Base-by-base conservation (phyloP, 2,113 vertebrate species). In the Pseudopodoces humilis region DNA sequence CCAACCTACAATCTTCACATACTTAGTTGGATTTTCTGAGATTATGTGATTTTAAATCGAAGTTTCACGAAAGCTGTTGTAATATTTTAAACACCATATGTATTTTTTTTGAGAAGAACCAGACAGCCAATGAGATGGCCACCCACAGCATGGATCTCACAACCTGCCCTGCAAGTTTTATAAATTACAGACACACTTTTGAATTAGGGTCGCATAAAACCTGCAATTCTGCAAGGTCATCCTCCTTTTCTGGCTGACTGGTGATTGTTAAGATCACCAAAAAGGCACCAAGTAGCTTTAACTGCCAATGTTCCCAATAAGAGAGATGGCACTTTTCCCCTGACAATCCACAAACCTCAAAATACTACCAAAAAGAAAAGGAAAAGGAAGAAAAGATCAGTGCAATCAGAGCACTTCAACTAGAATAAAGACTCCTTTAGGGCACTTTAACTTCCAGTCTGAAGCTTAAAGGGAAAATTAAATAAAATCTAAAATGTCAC, bases 131-230 rank as follows among this genome's bases (percentile, higher is more conserved):
- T 15, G 79, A 69, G 37, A 83, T 69, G 59, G 79, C 46, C 75
- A 89, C 58, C 18, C 63, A 80, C 47, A 37, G 35, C 53, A 86
- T 5, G 27, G 59, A 86, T 77, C 68, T 63, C 84, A 74, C 75
- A 95, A 93, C 92, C 64, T 64, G 80, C 69, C 85, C 79, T 78
- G 46, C 83, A 84, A 78, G 76, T 75, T 92, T 90, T 71, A 89
- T 83, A 90, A 95, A 83, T 86, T 88, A 92, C 64, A 90, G 59
- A 80, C 55, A 90, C 37, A 72, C 27, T 86, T 72, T 55, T 90
- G 63, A 90, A 86, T 56, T 65, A 67, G 68, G 64, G 90, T 86
- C 59, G 64, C 41, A 55, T 1, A 4, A 20, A 93, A 83, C 65
- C 56, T 47, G 68, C 39, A 88, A 74, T 81, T 88, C 80, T 83